Base-by-base conservation (phyloP, 2,113 vertebrate species). In the Phoxinus phoxinus region DNA sequence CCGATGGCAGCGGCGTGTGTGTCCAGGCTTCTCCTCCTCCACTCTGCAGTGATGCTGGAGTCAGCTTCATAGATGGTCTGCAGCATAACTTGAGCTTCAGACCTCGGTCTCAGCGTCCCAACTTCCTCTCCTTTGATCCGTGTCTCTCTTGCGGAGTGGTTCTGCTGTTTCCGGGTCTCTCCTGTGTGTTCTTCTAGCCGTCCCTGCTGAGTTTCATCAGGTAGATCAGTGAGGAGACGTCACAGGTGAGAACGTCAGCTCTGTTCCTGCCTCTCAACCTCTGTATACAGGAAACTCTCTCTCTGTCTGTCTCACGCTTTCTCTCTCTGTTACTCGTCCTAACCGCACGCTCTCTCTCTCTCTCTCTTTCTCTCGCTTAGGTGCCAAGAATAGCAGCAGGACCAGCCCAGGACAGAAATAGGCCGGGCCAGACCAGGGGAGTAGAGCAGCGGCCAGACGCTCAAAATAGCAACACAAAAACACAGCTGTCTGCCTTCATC, bases 401-500 rank as follows among this genome's bases (percentile, higher is more conserved):
- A 86, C 89, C 87, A 85, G 85, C 89, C 89, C 87, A 87, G 87
- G 85, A 88, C 87, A 90, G 85, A 90, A 90, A 90, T 90, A 90
- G 89, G 86, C 86, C 83, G 82, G 87, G 89, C 89, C 89, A 88
- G 87, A 88, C 87, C 89, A 90, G 89, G 89, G 89, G 87, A 90
- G 85, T 85, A 87, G 89, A 88, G 85, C 89, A 90, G 89, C 83
- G 85, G 89, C 87, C 81, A 87, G 85, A 84, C 27, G 65, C 83
- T 88, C 61, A 87, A 87, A 90, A 90, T 90, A 90, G 89, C 89
- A 88, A 59, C 89, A 88, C 89, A 87, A 88, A 88, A 88, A 90
- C 89, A 90, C 89, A 90, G 89, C 89, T 90, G 89, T 88, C 87
- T 89, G 89, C 85, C 89, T 90, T 87, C 89, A 90, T 87, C 89